Percentiles rank a stretch among this genome's conserved stretches.
These are phyloP conservation scores for Pristis pectinata DNA, from an alignment of 2,797 vertebrate genomes.

Conservation along the genomic window DNA sequence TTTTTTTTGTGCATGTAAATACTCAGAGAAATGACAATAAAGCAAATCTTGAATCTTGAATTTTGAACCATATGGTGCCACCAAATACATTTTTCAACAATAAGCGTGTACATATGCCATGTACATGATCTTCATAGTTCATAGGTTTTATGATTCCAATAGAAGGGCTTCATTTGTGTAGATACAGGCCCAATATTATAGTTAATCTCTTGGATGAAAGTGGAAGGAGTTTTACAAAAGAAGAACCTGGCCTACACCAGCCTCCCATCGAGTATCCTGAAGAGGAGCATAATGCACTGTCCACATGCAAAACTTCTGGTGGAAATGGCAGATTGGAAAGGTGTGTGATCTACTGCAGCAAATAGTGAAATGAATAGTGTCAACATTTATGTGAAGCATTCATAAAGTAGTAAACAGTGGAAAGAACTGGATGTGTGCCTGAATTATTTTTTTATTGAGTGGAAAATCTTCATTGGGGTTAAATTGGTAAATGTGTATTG, in stretches of 20 bases:
- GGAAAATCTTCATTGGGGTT: no score
- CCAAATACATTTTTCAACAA: not conserved
- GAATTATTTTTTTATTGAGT: no score
- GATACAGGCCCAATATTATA: not conserved
- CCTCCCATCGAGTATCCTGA: not conserved
- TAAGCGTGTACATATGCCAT: not conserved
- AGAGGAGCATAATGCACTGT: not conserved
- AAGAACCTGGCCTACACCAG: not conserved
- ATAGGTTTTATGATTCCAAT: not conserved
- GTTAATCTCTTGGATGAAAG: not conserved
- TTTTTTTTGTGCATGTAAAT: no score
- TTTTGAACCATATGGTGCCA: no score
- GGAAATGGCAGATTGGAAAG: not conserved
- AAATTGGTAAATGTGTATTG: no score
- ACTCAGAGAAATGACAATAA: no score
- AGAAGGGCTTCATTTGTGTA: not conserved
- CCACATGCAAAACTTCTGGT: not conserved
- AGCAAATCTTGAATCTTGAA: no score
- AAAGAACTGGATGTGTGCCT: not conserved
- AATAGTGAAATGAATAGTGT: not conserved
- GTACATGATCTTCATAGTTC: not conserved
- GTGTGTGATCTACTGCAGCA: not conserved
- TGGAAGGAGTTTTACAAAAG: not conserved
- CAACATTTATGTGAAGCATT: not conserved
- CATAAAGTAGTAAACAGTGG: not conserved